Evolutionary conservation across 1,140 invertebrate genomes (phyloP), one percentile per base, ranked within the genome.

Genomic region (Drosophila oshimai): DNA sequence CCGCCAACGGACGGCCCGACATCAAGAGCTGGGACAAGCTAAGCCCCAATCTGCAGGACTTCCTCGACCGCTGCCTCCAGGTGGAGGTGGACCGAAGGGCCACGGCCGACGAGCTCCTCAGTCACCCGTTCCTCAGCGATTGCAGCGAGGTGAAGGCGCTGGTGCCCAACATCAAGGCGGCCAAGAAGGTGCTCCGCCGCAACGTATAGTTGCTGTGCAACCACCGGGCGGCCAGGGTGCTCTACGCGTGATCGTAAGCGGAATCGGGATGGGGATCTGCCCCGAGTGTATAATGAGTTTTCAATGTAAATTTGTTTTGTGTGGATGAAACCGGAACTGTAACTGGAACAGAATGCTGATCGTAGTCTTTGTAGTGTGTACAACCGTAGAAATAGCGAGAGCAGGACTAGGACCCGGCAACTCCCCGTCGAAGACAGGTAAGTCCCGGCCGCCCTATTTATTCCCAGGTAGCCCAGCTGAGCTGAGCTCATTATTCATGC

Each of bases 1-100:
- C 98, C 15, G 97, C 98, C 0, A 97, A 98, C 76, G 98, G 98
- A 2, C 95, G 98, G 78, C 98, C 98, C 9, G 94, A 96, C 65
- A 96, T 99, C 75, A 95, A 96, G 5, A 94, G 95, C 64, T 97
- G 97, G 94, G 93, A 96, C 10, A 95, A 94, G 47, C 91, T 99
- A 6, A 96, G 97, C 29, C 92, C 94, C 0, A 93, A 92, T 42
- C 94, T 97, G 62, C 94, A 95, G 89, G 93, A 97, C 89, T 99
- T 99, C 90, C 92, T 99, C 22, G 96, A 98, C 91, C 93, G 95
- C 62, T 99, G 98, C 91, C 93, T 99, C 6, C 95, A 98, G 91
- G 97, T 99, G 0, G 97, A 99, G 89, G 97, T 98, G 0, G 96
- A 98, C 44, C 93, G 94, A 50, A 93, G 98, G 67, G 96, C 96